phyloP scores from a whole-genome alignment of 2,113 vertebrate genomes.

The Podilymbus podiceps region DNA sequence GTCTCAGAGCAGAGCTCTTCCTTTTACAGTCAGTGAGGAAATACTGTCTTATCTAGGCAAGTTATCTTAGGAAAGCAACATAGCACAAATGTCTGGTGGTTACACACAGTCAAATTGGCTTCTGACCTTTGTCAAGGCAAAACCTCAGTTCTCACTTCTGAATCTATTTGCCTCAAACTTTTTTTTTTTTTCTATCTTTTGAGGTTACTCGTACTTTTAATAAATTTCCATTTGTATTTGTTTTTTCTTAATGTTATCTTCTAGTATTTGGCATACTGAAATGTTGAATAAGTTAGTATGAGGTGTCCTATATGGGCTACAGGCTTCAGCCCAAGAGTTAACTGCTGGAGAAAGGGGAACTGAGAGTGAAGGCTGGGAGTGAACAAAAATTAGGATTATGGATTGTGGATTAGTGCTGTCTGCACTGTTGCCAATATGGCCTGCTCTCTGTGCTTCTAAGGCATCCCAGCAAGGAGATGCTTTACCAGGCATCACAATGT shows the following conservation, averaged over 20 bases:
- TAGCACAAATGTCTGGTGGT: background rate
- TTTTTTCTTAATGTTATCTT: background rate
- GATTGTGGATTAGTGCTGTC: background rate
- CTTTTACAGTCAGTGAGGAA: background rate
- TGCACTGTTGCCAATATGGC: background rate
- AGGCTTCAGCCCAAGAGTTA: background rate
- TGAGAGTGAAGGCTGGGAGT: background rate
- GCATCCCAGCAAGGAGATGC: background rate
- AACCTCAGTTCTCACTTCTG: background rate
- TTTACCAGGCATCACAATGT: background rate
- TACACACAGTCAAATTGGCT: background rate
- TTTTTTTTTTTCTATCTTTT: background rate
- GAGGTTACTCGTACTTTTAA: background rate
- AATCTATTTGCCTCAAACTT: background rate
- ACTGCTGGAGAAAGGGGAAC: background rate
- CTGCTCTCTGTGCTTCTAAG: background rate
- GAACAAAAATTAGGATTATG: background rate
- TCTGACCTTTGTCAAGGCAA: background rate
- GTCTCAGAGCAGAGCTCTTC: background rate
- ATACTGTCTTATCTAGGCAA: background rate
- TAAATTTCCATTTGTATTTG: background rate
- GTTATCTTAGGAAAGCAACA: background rate
- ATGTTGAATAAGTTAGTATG: background rate
- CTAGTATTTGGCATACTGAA: background rate
- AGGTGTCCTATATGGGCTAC: background rate